Conservation (phyloP, 2,113 vertebrate species). For the Chloebia gouldiae region DNA sequence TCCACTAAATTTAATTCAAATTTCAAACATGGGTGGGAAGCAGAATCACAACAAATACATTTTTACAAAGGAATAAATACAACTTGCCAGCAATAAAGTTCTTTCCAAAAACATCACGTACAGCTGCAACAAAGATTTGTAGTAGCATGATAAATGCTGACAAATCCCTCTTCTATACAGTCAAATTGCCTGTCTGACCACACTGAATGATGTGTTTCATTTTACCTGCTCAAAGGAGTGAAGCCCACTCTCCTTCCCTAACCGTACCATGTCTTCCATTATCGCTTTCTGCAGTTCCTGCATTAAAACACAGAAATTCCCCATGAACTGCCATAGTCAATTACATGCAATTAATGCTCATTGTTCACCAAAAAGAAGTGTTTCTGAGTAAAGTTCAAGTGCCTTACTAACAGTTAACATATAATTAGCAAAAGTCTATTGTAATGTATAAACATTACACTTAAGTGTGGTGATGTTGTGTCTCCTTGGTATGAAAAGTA, state of each 20-base stretch:
- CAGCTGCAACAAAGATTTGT: not conserved
- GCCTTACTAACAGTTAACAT: not conserved
- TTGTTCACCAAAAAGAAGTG: not conserved
- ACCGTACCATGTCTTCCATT: conserved; percentile 90
- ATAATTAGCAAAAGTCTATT: not conserved
- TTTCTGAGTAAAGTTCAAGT: not conserved
- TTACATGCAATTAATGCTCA: not conserved
- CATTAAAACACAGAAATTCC: conserved; percentile 17
- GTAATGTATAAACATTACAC: not conserved
- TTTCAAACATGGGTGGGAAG: not conserved
- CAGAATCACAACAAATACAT: not conserved
- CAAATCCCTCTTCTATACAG: not conserved
- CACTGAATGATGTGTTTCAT: not conserved
- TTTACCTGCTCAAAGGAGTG: conserved; percentile 97
- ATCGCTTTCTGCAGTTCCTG: conserved; percentile 90
- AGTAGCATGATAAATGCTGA: not conserved
- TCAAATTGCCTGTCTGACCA: not conserved
- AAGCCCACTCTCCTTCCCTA: conserved; percentile 92
- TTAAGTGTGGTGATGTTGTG: not conserved
- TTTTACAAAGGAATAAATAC: not conserved
- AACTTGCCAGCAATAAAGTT: not conserved
- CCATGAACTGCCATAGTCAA: not conserved
- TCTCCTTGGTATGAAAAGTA: not conserved
- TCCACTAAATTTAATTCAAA: not conserved
- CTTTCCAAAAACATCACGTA: not conserved